phyloP scores from a whole-genome alignment of 2,888 invertebrate species.

The Tetanocera ferruginea region DNA sequence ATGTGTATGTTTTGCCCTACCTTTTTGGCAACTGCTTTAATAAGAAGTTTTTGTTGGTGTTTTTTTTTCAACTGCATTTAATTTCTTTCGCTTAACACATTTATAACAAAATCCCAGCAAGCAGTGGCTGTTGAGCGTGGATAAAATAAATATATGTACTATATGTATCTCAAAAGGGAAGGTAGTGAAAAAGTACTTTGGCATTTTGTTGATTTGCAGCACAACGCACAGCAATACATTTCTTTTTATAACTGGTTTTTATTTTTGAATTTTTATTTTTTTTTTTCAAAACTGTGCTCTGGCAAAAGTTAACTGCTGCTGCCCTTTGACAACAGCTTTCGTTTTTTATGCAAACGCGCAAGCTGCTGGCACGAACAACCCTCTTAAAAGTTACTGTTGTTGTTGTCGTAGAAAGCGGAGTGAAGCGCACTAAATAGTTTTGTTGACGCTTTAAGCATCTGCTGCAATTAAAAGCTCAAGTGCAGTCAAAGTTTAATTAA shows the following conservation, averaged over 20 bases:
- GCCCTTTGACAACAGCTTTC: too few species aligned
- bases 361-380: too few species aligned
- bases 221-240: too few species aligned
- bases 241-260: too few species aligned
- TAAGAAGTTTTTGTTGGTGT: not conserved
- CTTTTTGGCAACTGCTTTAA: not conserved
- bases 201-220: too few species aligned
- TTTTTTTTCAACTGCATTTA: not conserved
- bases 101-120: not conserved
- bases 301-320: not conserved
- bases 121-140: not conserved
- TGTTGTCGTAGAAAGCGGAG: too few species aligned
- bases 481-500: constrained; percentile 12
- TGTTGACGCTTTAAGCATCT: not conserved
- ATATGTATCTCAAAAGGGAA: not conserved
- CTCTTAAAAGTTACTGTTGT: too few species aligned
- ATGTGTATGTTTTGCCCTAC: constrained; percentile 1
- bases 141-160: not conserved
- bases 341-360: too few species aligned
- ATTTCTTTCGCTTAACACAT: not conserved
- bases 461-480: not conserved
- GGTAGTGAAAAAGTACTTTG: not conserved
- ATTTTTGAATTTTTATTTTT: not conserved
- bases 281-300: not conserved
- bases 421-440: not conserved